These are phyloP conservation scores for Pomatostomus ruficeps DNA, from an alignment of 2,113 vertebrate genomes.

Conservation along the genomic window DNA sequence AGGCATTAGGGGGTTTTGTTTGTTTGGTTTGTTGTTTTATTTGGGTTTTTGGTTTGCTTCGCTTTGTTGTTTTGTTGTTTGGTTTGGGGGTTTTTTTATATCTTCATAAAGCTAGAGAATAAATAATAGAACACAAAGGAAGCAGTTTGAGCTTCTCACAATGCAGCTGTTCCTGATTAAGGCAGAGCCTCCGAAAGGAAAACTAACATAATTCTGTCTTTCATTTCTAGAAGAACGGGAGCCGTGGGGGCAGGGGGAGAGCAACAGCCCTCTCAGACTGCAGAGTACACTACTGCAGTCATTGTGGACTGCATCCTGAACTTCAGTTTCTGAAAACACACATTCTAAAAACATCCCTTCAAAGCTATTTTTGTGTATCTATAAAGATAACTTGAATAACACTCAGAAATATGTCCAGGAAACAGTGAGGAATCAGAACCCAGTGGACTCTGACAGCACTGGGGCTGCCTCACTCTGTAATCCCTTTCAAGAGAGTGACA, in stretches of 20 bases:
- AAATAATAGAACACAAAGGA: slow-evolving; percentile 46
- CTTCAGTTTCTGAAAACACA: background rate
- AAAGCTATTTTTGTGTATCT: background rate
- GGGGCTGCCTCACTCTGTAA: background rate
- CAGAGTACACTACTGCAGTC: background rate
- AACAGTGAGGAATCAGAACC: background rate
- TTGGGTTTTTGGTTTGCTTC: background rate
- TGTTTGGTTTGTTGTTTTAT: background rate
- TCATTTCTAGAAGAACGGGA: slow-evolving; percentile 21
- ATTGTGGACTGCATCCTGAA: background rate
- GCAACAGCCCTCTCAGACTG: background rate
- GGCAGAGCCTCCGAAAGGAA: background rate
- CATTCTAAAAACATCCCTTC: background rate
- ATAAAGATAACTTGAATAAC: background rate
- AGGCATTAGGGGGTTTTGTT: background rate
- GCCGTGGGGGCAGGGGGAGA: background rate
- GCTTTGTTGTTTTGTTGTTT: background rate
- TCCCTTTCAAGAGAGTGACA: background rate
- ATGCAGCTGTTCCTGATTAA: slow-evolving; percentile 32
- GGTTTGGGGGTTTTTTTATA: background rate
- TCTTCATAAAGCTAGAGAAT: background rate
- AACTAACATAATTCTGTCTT: slow-evolving; percentile 32
- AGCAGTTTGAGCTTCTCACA: background rate
- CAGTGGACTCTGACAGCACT: background rate
- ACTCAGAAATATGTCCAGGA: background rate